Conservation (phyloP, 2,113 vertebrate species). For the Opisthocomus hoazin region DNA sequence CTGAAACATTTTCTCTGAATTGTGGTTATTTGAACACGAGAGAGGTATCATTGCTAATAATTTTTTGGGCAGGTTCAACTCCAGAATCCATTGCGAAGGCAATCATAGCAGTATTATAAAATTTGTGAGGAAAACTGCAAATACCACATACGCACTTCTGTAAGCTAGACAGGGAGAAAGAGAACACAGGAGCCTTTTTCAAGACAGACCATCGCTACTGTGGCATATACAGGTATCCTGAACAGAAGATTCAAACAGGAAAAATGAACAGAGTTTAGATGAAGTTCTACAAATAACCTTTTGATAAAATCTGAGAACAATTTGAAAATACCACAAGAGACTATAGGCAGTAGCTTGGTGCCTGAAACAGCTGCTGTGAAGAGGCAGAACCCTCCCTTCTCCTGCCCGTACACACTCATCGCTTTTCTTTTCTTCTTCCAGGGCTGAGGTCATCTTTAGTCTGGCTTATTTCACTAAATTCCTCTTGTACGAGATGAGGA, state of each 20-base stretch:
- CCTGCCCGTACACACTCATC: neutral
- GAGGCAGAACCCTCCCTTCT: neutral
- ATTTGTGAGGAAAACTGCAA: neutral
- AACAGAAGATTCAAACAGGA: neutral
- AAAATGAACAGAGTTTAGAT: neutral
- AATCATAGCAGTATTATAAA: neutral
- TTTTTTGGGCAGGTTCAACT: neutral
- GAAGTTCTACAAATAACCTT: neutral
- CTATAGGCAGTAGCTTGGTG: neutral
- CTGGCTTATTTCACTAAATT: neutral
- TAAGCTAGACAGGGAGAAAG: neutral
- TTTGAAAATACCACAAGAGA: neutral
- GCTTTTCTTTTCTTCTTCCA: neutral
- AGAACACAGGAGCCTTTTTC: neutral
- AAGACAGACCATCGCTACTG: neutral
- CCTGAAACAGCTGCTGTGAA: neutral
- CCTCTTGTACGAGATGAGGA: neutral
- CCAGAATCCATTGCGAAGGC: neutral
- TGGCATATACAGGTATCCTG: neutral
- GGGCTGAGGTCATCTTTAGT: neutral
- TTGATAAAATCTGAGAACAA: neutral
- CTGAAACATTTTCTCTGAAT: neutral
- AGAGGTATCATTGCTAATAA: neutral
- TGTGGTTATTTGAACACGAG: neutral
- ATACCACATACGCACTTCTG: neutral